Base-by-base conservation (phyloP, 2,797 vertebrate genomes). In the Siniperca scherzeri region DNA sequence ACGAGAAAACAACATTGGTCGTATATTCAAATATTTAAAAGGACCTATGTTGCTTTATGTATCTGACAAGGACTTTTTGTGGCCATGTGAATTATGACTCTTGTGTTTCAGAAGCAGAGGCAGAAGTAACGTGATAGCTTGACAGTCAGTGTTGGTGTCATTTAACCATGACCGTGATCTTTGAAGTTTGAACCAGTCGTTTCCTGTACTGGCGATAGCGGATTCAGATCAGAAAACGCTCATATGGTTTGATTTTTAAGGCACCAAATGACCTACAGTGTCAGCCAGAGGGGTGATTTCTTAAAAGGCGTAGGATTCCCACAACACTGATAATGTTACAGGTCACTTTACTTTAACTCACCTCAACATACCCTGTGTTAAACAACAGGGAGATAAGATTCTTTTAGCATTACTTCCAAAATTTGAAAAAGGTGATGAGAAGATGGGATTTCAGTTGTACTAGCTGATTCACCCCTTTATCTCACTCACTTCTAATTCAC, bases 401-500 rank as follows among this genome's bases (percentile, higher is more conserved):
- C 0, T 71, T 14, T 62, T 0, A 33, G 36, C 10, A 7, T 57
- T 3, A 11, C 27, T 25, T 53, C 65, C 48, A 44, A 19, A 55
- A 42, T 10, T 33, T 55, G 13, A 17, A n/a, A 64, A 64, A 6
- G 30, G 8, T 3, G 30, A 21, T 14, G 1, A 65, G 55, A 40
- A 11, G 48, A 70, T 21, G 17, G 40, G 40, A 76, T 75, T 82
- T 53, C 33, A 61, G 5, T 77, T 60, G 36, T n/a, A 8, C 22
- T 38, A 33, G 40, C 27, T 38, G 25, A 1, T 59, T 57, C 59
- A 40, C 3, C 52, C 61, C 69, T 36, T 38, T 33, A 59, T 17
- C 74, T 80, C 59, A 14, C 61, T 82, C 65, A 5, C 42, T 50
- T 78, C 56, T 55, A 46, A 5, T 78, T 86, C 84, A 85, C 81